Evolutionary conservation across 1,140 invertebrate genomes (phyloP).

Genomic region (Bombus waltoni): DNA sequence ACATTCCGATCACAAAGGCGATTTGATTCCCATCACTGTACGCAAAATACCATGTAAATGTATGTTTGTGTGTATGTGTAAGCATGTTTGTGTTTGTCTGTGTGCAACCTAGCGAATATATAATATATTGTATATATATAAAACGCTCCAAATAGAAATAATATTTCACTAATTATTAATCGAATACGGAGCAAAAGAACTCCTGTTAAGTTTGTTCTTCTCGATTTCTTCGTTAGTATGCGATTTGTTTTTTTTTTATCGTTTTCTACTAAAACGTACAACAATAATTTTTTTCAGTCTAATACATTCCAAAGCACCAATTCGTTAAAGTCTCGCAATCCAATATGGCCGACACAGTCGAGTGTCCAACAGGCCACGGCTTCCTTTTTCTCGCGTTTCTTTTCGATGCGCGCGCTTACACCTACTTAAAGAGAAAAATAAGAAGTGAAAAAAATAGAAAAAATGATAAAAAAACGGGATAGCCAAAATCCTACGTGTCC

Average conservation of each 20-base stretch:
- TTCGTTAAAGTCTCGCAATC: constrained; percentile 58
- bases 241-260: constrained; percentile 48
- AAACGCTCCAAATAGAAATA: constrained; percentile 77
- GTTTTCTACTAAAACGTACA: constrained; percentile 72
- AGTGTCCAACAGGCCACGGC: neutral
- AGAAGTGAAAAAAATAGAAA: neutral
- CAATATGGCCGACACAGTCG: constrained; percentile 14
- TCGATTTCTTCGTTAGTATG: neutral
- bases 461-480: neutral
- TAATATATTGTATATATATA: constrained; percentile 65
- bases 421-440: neutral
- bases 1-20: constrained; percentile 28
- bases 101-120: constrained; percentile 68
- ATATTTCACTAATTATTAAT: constrained; percentile 70
- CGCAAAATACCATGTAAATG: constrained; percentile 7
- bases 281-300: constrained; percentile 81
- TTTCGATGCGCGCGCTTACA: neutral
- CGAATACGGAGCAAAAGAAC: constrained; percentile 60
- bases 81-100: constrained; percentile 29
- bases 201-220: constrained; percentile 21
- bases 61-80: constrained; percentile 46
- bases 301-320: constrained; percentile 82
- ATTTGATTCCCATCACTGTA: constrained; percentile 43
- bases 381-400: constrained; percentile 3
- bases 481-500: neutral